These are phyloP conservation scores for Monopterus albus DNA, from an alignment of 2,113 vertebrate species.

Conservation along the genomic window DNA sequence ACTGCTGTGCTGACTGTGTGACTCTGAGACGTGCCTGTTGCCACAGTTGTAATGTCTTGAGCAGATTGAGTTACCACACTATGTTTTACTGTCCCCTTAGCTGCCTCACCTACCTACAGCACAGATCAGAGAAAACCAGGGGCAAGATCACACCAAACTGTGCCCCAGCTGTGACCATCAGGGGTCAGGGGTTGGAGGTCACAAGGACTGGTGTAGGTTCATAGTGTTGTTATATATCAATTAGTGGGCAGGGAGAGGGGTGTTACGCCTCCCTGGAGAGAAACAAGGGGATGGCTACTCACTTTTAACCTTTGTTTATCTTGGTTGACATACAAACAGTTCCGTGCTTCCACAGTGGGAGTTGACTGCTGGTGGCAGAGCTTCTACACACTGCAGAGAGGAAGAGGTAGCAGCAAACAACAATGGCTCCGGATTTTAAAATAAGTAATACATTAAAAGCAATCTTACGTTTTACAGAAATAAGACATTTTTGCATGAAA, in stretches of 20 bases:
- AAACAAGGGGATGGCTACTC: slow-evolving; percentile 43
- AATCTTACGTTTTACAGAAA: too few species aligned
- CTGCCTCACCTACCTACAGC: slow-evolving; percentile 70
- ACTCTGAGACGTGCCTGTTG: slow-evolving; percentile 66
- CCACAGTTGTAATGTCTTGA: slow-evolving; percentile 57
- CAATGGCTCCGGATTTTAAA: neutral
- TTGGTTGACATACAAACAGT: slow-evolving; percentile 39
- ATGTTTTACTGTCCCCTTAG: slow-evolving; percentile 67
- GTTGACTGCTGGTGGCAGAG: neutral
- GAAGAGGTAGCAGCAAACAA: neutral
- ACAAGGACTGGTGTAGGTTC: slow-evolving; percentile 49
- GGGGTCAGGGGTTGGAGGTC: slow-evolving; percentile 62
- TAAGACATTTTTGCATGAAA: too few species aligned
- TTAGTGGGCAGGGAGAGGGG: slow-evolving; percentile 55
- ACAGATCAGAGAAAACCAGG: slow-evolving; percentile 72
- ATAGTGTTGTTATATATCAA: slow-evolving; percentile 76
- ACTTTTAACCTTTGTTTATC: slow-evolving; percentile 61
- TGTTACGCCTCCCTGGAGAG: slow-evolving; percentile 40
- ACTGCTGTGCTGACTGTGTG: slow-evolving; percentile 56
- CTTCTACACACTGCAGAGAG: neutral
- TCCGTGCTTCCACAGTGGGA: slow-evolving; percentile 6
- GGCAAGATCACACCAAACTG: slow-evolving; percentile 55
- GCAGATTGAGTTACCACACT: slow-evolving; percentile 66
- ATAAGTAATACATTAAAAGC: too few species aligned
- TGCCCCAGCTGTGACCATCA: slow-evolving; percentile 67